phyloP scores from a whole-genome alignment of 64 coral and sea anemone genomes.

The Anthopleura sola region DNA sequence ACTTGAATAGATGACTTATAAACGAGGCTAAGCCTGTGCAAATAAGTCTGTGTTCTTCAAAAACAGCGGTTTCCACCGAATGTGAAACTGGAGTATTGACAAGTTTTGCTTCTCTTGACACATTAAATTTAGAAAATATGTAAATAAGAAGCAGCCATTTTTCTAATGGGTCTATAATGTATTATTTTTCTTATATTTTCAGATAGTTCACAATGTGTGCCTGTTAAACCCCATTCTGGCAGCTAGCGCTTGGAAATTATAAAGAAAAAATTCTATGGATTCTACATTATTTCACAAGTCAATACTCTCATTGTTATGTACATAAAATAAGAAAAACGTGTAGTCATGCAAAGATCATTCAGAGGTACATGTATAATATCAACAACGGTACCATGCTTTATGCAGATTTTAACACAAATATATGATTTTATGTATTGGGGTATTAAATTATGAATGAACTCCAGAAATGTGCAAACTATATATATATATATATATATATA shows the following conservation, averaged over 20 bases:
- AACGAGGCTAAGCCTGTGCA: too few species aligned
- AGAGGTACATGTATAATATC: neutral
- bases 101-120: too few species aligned
- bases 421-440: neutral
- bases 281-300: slow-evolving; percentile 19
- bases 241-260: slow-evolving; percentile 10
- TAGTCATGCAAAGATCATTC: neutral
- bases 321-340: slow-evolving; percentile 11
- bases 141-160: too few species aligned
- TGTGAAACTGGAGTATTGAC: too few species aligned
- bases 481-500: too few species aligned
- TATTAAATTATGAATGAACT: neutral
- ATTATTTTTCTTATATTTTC: neutral
- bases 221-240: neutral
- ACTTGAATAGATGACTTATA: too few species aligned
- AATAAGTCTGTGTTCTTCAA: too few species aligned
- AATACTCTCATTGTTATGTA: slow-evolving; percentile 11
- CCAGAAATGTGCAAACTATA: neutral
- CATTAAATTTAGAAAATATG: too few species aligned
- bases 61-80: too few species aligned
- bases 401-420: neutral
- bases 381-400: neutral
- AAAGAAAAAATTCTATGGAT: neutral
- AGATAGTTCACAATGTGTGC: neutral
- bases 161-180: too few species aligned